Evolutionary conservation across 2,797 vertebrate species (phyloP).

Genomic region (Brotula barbata): DNA sequence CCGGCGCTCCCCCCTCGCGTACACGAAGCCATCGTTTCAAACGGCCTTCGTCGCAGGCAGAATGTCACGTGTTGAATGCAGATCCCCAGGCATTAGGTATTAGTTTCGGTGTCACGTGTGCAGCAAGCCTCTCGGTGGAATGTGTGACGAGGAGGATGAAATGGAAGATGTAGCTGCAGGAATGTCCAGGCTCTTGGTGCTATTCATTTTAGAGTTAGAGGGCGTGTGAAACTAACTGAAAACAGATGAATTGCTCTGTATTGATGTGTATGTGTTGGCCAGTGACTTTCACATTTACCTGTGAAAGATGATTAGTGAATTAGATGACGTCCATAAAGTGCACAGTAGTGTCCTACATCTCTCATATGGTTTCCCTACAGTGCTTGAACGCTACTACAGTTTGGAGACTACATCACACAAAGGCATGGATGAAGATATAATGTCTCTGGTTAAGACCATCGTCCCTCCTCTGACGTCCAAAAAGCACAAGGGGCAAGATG

Average conservation of each 20-base stretch:
- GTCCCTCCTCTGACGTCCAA: slow-evolving; percentile 86
- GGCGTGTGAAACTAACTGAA: background rate
- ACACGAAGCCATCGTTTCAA: slow-evolving; percentile 68
- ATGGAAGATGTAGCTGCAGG: slow-evolving; percentile 23
- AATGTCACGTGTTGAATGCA: slow-evolving; percentile 55
- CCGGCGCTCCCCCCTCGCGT: slow-evolving; percentile 65
- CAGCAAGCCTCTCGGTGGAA: slow-evolving; percentile 35
- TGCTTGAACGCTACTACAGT: slow-evolving; percentile 84
- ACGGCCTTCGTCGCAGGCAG: slow-evolving; percentile 56
- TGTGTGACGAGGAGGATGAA: slow-evolving; percentile 27
- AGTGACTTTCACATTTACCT: background rate
- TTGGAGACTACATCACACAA: slow-evolving; percentile 75
- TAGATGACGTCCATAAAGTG: background rate
- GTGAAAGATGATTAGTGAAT: background rate
- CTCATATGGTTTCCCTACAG: slow-evolving; percentile 75
- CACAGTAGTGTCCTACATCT: background rate
- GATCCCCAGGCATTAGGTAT: slow-evolving; percentile 70
- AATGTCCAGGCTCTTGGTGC: slow-evolving; percentile 12
- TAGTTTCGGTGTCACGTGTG: slow-evolving; percentile 36
- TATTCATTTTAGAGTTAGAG: slow-evolving; percentile 10
- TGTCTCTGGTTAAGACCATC: slow-evolving; percentile 86
- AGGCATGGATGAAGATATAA: slow-evolving; percentile 87
- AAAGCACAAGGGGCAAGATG: slow-evolving; percentile 97
- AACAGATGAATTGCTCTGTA: background rate
- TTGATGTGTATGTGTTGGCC: slow-evolving; percentile 4